These are phyloP conservation scores for Laticauda laticaudata DNA, from an alignment of 2,113 vertebrate species.

Conservation along the genomic window DNA sequence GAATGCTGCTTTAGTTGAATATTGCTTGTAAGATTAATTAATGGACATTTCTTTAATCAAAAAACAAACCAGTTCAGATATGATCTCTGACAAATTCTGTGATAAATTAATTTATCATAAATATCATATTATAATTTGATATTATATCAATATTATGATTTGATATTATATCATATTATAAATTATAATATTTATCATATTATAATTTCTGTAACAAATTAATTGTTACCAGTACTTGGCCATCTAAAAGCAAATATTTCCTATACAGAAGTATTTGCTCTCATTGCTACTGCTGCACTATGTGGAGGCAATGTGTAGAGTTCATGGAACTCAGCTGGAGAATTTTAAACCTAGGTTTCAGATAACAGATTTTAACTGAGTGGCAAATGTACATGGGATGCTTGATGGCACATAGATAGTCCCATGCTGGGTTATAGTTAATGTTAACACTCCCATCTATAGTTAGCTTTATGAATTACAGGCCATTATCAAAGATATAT, in stretches of 20 bases:
- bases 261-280: neutral
- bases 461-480: slow-evolving; percentile 30
- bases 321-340: neutral
- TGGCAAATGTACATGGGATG: neutral
- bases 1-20: neutral
- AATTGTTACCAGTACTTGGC: neutral
- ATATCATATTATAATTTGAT: too few species aligned
- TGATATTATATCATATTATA: too few species aligned
- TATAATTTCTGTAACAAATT: too few species aligned
- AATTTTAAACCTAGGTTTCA: neutral
- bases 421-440: slow-evolving; percentile 9
- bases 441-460: slow-evolving; percentile 53
- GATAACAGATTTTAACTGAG: neutral
- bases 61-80: neutral
- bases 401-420: neutral
- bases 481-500: neutral
- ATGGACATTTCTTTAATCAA: neutral
- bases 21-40: neutral
- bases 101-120: too few species aligned
- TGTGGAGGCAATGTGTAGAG: neutral
- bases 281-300: neutral
- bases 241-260: neutral
- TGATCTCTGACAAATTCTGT: neutral
- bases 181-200: too few species aligned
- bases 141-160: too few species aligned